Evolutionary conservation across 2,888 invertebrate species (phyloP).

Genomic region (Lochmaea capreae): DNA sequence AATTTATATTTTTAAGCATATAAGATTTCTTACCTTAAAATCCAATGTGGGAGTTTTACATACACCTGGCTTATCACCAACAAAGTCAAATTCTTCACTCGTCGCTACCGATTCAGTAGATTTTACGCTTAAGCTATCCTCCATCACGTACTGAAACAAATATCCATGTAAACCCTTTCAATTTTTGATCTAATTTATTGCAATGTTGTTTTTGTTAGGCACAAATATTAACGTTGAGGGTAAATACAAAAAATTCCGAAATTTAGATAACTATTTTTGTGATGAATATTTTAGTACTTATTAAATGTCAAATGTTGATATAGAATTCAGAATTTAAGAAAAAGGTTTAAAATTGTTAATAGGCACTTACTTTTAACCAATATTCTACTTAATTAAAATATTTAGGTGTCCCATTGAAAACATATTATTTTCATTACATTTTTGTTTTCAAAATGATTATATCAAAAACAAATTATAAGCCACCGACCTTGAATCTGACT

Average conservation of each 20-base stretch:
- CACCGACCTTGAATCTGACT: conserved; percentile 16
- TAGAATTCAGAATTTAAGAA: background rate
- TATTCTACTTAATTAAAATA: conserved; percentile 9
- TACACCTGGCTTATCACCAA: conserved; percentile 68
- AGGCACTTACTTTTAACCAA: conserved; percentile 1
- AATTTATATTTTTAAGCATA: background rate
- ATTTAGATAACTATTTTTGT: conserved; percentile 6
- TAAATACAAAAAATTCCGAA: background rate
- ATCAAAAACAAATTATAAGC: background rate
- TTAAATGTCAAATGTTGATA: conserved; percentile 9
- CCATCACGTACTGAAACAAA: conserved; percentile 66
- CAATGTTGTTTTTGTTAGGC: background rate
- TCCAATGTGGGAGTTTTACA: conserved; percentile 70
- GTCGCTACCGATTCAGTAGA: conserved; percentile 78
- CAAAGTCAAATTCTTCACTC: conserved; percentile 78
- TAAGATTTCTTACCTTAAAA: conserved; percentile 62
- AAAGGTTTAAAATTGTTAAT: background rate
- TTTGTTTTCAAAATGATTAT: conserved; percentile 2
- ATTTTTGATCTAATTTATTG: background rate
- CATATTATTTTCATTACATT: conserved; percentile 3
- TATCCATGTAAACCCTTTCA: background rate
- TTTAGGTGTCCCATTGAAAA: conserved; percentile 14
- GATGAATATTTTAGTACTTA: conserved; percentile 4
- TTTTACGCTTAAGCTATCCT: conserved; percentile 76
- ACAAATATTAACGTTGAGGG: background rate